Evolutionary conservation across 2,113 vertebrate species (phyloP).

Genomic region (Phoxinus phoxinus): DNA sequence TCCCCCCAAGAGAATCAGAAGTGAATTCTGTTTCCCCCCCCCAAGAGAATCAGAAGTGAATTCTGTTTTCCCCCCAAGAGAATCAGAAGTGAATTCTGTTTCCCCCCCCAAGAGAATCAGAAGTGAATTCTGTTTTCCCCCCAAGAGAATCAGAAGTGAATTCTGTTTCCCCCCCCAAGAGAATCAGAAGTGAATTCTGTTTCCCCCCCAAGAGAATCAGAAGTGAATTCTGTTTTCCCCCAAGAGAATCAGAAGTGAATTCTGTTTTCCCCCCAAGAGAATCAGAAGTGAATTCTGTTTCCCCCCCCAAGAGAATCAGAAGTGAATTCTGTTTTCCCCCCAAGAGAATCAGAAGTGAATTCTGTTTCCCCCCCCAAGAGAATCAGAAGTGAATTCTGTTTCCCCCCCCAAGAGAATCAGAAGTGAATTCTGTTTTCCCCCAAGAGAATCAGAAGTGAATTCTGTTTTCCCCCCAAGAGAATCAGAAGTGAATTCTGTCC

Average conservation of each 20-base stretch:
- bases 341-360: background rate
- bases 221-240: background rate
- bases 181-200: too few relatives aligned
- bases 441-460: too few relatives aligned
- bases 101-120: background rate
- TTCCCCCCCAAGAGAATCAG: background rate
- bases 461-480: background rate
- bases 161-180: background rate
- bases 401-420: background rate
- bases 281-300: rapidly evolving
- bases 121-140: background rate
- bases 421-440: background rate
- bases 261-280: background rate
- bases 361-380: background rate
- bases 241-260: background rate
- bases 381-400: background rate
- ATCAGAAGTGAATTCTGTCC: background rate
- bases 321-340: background rate
- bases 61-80: background rate
- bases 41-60: background rate
- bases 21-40: too few relatives aligned
- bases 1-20: background rate
- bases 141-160: background rate
- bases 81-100: background rate
- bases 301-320: background rate